A percentile compares a stretch with the other conserved stretches of the same genome.
Evolutionary conservation across 2,888 invertebrate genomes (phyloP).

Genomic region (Tricholauxania praeusta): DNA sequence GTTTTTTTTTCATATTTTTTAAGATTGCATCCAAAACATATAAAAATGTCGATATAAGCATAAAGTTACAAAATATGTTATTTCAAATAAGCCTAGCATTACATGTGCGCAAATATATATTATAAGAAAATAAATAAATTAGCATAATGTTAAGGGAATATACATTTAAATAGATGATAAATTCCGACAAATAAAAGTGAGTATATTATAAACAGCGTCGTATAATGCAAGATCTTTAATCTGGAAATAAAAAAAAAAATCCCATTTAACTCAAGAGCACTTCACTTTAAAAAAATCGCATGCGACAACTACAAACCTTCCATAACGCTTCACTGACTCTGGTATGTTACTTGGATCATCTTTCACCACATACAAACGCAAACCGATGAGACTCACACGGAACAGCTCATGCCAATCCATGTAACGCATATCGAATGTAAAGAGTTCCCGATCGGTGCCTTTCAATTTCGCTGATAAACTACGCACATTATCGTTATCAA

Average conservation of each 20-base stretch:
- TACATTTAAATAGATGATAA: slow-evolving; percentile 54
- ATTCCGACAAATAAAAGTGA: slow-evolving; percentile 54
- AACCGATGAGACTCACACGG: slow-evolving; percentile 77
- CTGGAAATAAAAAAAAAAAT: slow-evolving; percentile 44
- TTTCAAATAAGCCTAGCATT: background rate
- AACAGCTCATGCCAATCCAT: slow-evolving; percentile 76
- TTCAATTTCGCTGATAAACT: slow-evolving; percentile 67
- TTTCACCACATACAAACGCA: slow-evolving; percentile 82
- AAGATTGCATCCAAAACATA: no score
- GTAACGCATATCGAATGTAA: slow-evolving; percentile 80
- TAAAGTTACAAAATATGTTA: background rate
- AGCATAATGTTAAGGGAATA: slow-evolving; percentile 50
- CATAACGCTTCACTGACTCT: slow-evolving; percentile 74
- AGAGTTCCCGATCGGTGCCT: slow-evolving; percentile 70
- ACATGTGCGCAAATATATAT: background rate
- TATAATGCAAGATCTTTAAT: slow-evolving; percentile 59
- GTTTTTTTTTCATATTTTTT: no score
- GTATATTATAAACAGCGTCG: slow-evolving; percentile 56
- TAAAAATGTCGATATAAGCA: background rate
- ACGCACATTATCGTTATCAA: slow-evolving; percentile 75
- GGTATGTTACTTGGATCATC: slow-evolving; percentile 80
- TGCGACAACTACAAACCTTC: slow-evolving; percentile 70
- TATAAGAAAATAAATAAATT: background rate
- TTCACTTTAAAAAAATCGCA: slow-evolving; percentile 12
- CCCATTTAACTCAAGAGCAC: background rate